phyloP scores from a whole-genome alignment of 2,113 vertebrate genomes.

The Perca flavescens region DNA sequence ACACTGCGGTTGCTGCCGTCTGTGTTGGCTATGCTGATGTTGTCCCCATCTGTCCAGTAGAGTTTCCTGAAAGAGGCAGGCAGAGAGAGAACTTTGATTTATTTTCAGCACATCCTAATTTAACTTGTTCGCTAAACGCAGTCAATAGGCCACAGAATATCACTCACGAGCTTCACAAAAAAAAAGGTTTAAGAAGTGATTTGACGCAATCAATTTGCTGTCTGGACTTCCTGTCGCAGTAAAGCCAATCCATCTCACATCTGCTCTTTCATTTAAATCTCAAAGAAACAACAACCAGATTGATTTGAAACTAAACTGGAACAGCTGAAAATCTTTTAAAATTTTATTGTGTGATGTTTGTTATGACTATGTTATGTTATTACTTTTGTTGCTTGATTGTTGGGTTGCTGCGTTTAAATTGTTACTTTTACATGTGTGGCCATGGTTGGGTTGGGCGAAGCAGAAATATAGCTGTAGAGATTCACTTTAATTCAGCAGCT shows the following conservation, averaged over 20 bases:
- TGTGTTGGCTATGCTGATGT: slow-evolving; percentile 95
- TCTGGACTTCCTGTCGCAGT: neutral
- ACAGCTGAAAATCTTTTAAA: neutral
- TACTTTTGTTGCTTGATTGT: neutral
- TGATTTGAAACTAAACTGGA: no score
- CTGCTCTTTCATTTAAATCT: slow-evolving; percentile 1
- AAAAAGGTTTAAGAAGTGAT: neutral
- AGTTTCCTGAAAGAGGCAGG: slow-evolving; percentile 87
- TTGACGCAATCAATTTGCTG: neutral
- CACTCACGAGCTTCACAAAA: neutral
- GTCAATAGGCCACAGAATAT: neutral
- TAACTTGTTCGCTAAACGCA: neutral
- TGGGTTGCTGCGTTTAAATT: neutral
- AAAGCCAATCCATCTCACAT: neutral
- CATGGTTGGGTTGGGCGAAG: neutral
- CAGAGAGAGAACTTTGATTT: neutral
- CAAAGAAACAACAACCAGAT: neutral
- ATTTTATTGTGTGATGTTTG: neutral
- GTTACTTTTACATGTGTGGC: neutral
- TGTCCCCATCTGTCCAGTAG: slow-evolving; percentile 98
- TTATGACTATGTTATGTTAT: neutral
- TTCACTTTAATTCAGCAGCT: slow-evolving; percentile 3
- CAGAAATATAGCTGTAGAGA: neutral
- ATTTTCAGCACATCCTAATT: slow-evolving; percentile 6
- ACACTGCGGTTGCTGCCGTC: slow-evolving; percentile 92